A percentile compares a stretch with the other conserved stretches of the same genome.
Evolutionary conservation across 35 echinoderm and acorn worm species (phyloP).

Genomic region (Acanthaster planci): DNA sequence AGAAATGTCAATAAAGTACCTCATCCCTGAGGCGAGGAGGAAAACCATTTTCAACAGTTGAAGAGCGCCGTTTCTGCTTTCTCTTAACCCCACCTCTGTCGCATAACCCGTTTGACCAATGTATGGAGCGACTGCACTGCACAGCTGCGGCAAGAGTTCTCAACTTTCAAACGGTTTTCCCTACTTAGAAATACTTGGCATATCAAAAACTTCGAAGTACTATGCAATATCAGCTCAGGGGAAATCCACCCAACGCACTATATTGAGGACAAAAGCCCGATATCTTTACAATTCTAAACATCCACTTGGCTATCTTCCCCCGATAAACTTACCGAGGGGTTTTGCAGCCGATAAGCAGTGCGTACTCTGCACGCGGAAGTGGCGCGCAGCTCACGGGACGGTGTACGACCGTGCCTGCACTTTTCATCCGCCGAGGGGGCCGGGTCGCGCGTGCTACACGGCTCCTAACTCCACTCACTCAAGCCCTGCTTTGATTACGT

Average conservation of each 20-base stretch:
- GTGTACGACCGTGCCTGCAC: neutral
- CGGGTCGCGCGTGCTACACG: slow-evolving; percentile 2
- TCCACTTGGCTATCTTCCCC: slow-evolving; percentile 9
- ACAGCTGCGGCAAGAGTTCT: too few species aligned
- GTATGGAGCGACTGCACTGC: too few species aligned
- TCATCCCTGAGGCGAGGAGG: neutral
- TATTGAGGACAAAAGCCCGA: slow-evolving; percentile 20
- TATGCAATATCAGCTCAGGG: too few species aligned
- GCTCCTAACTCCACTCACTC: too few species aligned
- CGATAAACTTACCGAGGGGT: slow-evolving; percentile 1
- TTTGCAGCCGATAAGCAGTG: neutral
- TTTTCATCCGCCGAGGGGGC: too few species aligned
- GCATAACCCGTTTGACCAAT: too few species aligned
- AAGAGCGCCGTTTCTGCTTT: too few species aligned
- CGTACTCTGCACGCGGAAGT: neutral
- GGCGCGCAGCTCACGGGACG: neutral
- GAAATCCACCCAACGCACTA: neutral
- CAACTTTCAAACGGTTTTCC: too few species aligned
- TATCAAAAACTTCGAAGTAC: too few species aligned
- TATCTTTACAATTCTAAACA: slow-evolving; percentile 26
- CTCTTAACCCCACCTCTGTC: too few species aligned
- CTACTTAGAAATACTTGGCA: too few species aligned
- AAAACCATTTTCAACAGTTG: too few species aligned
- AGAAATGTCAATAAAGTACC: slow-evolving; percentile 1
- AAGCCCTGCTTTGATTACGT: neutral